A percentile compares a stretch with the other conserved stretches of the same genome.
Conservation (phyloP, 2,113 vertebrate species). For the Ochotona curzoniae region DNA sequence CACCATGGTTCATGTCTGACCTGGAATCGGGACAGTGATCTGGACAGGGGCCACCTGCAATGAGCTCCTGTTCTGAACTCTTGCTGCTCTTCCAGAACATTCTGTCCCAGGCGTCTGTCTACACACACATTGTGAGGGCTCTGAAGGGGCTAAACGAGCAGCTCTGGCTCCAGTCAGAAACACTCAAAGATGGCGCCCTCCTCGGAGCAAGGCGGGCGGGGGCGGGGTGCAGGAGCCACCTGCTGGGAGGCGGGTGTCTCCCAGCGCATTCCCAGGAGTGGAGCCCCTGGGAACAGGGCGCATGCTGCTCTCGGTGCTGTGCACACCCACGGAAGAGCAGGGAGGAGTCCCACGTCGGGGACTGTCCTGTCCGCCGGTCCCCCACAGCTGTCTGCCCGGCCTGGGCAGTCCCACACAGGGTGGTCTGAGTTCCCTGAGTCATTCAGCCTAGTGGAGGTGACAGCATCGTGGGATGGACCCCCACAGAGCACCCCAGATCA, state of each 20-base stretch:
- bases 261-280: accelerated
- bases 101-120: background rate
- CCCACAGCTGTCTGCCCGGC: too few relatives aligned
- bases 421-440: too few relatives aligned
- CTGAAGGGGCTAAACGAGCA: background rate
- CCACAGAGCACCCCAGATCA: too few relatives aligned
- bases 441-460: too few relatives aligned
- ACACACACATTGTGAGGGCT: background rate
- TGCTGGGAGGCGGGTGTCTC: background rate
- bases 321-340: too few relatives aligned
- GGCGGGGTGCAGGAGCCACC: too few relatives aligned
- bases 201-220: background rate
- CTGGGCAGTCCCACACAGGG: too few relatives aligned
- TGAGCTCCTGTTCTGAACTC: background rate
- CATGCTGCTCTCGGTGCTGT: too few relatives aligned
- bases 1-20: background rate
- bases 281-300: background rate
- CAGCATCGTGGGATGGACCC: too few relatives aligned
- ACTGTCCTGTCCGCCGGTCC: too few relatives aligned
- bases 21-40: background rate
- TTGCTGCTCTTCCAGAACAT: background rate
- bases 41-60: background rate
- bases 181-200: background rate
- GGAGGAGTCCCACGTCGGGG: too few relatives aligned
- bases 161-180: background rate